Percentiles rank a stretch among this genome's conserved stretches.
These are phyloP conservation scores for Atta texana DNA, from an alignment of 1,140 invertebrate species.

Conservation along the genomic window DNA sequence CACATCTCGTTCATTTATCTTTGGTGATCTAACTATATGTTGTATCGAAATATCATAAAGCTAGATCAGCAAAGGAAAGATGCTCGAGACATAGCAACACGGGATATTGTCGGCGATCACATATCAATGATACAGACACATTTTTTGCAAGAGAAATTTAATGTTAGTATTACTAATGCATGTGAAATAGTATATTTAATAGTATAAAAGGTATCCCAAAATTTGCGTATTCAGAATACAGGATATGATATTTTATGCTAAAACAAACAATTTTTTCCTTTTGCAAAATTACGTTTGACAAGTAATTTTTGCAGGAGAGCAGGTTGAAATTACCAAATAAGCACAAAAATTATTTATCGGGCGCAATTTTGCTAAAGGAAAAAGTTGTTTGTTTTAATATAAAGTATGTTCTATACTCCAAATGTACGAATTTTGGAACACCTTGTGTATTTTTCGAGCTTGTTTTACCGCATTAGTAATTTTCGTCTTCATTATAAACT, in stretches of 20 bases:
- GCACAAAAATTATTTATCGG: too few relatives aligned
- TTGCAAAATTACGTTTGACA: too few relatives aligned
- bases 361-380: too few relatives aligned
- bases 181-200: not conserved
- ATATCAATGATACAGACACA: not conserved
- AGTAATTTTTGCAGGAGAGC: too few relatives aligned
- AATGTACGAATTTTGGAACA: too few relatives aligned
- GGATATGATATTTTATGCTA: too few relatives aligned
- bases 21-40: conserved; percentile 89
- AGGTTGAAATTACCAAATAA: too few relatives aligned
- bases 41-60: conserved; percentile 87
- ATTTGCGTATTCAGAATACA: too few relatives aligned
- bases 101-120: conserved; percentile 6
- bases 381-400: too few relatives aligned
- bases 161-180: conserved; percentile 3
- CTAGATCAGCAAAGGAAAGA: conserved; percentile 88
- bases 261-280: too few relatives aligned
- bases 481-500: not conserved
- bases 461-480: conserved; percentile 2
- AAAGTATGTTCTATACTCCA: too few relatives aligned
- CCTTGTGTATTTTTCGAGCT: not conserved
- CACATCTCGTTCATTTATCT: conserved; percentile 83
- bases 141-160: not conserved
- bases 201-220: too few relatives aligned
- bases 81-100: conserved; percentile 78